Conservation (phyloP, 2,888 invertebrate genomes). For the Horisme vitalbata region DNA sequence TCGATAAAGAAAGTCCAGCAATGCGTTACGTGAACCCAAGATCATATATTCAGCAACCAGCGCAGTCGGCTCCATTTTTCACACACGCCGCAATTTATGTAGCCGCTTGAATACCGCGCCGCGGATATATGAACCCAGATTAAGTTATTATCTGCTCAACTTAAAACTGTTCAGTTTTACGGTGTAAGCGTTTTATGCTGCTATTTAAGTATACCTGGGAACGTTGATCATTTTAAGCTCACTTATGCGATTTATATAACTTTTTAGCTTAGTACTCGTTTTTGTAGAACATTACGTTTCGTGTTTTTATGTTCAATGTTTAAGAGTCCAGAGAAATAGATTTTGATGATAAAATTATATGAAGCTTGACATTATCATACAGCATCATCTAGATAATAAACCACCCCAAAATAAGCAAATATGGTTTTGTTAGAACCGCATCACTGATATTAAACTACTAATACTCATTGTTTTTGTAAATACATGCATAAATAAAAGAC, state of each 20-base stretch:
- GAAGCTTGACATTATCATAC: too few species aligned
- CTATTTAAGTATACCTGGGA: conserved; percentile 18
- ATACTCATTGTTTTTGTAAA: too few species aligned
- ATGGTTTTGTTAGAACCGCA: too few species aligned
- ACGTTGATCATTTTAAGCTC: conserved; percentile 17
- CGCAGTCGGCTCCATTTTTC: conserved; percentile 59
- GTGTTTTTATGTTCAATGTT: too few species aligned
- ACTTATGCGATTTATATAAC: conserved; percentile 1
- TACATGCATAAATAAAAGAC: too few species aligned
- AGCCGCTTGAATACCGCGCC: conserved; percentile 49
- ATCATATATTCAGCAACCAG: conserved; percentile 47
- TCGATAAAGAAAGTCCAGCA: conserved; percentile 25
- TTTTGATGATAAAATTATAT: too few species aligned
- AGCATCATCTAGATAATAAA: too few species aligned
- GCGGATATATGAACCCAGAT: conserved; percentile 58
- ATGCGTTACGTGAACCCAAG: conserved; percentile 49
- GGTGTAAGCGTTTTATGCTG: conserved; percentile 34
- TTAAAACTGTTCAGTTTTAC: conserved; percentile 43
- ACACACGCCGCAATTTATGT: conserved; percentile 63
- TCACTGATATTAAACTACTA: too few species aligned
- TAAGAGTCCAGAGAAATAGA: too few species aligned
- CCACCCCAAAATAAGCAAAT: too few species aligned
- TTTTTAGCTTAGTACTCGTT: too few species aligned
- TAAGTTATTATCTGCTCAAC: conserved; percentile 59
- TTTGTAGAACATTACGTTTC: too few species aligned